phyloP scores from a whole-genome alignment of 2,113 vertebrate genomes.

The Cisticola juncidis region DNA sequence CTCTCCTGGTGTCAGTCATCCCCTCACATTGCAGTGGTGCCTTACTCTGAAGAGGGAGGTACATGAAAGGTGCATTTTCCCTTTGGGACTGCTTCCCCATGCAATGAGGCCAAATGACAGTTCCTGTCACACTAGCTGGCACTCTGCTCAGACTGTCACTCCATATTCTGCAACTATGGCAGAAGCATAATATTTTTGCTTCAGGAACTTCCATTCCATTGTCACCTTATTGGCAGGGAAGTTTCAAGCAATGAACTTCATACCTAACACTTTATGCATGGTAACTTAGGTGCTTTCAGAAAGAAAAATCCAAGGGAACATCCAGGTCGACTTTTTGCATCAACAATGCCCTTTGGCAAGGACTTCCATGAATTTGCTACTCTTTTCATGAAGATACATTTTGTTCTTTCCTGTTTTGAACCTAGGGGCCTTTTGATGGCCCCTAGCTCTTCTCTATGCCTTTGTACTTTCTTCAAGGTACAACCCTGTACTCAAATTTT shows the following conservation, averaged over 20 bases:
- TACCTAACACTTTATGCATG: neutral
- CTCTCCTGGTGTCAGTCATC: neutral
- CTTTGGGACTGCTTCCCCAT: neutral
- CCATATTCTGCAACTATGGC: neutral
- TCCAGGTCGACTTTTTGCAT: neutral
- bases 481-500: neutral
- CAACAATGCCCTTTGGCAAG: neutral
- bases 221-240: neutral
- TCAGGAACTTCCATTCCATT: neutral
- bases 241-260: neutral
- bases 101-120: neutral
- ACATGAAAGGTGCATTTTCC: neutral
- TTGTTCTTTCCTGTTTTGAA: neutral
- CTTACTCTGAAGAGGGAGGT: neutral
- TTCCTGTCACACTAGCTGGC: neutral
- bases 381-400: neutral
- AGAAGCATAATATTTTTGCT: neutral
- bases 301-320: neutral
- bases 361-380: neutral
- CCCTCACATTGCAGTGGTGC: neutral
- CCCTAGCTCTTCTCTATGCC: neutral
- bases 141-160: neutral
- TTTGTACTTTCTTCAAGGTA: neutral
- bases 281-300: neutral
- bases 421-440: neutral